A percentile compares a stretch with the other conserved stretches of the same genome.
Evolutionary conservation across 2,888 invertebrate species (phyloP).

Genomic region (Anagyrus pseudococci): DNA sequence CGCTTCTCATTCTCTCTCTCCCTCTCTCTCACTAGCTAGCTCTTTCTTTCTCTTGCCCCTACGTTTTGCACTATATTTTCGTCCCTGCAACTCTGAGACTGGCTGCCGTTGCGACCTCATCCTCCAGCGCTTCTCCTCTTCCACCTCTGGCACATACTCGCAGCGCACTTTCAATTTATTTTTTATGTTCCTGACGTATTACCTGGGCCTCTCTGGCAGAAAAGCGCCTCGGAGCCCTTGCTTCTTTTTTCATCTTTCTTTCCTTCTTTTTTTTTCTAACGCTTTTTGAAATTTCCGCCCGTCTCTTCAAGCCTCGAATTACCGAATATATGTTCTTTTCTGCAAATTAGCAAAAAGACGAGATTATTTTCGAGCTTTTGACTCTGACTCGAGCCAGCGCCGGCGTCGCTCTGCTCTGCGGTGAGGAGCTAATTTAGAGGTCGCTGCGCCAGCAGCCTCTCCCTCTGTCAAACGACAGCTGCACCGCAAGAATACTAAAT

Average conservation of each 20-base stretch:
- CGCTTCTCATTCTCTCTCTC: conserved; percentile 30
- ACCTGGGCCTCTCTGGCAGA: conserved; percentile 22
- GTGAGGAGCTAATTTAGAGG: neutral
- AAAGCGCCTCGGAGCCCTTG: conserved; percentile 1
- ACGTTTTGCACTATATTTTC: conserved; percentile 26
- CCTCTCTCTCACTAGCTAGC: too few relatives aligned
- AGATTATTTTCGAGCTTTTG: conserved; percentile 12
- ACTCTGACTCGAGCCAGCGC: neutral
- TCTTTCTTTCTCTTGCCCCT: too few relatives aligned
- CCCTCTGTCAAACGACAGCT: too few relatives aligned
- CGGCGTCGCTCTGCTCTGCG: too few relatives aligned
- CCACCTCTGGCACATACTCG: conserved; percentile 14
- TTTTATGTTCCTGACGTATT: conserved; percentile 45
- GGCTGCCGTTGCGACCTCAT: too few relatives aligned
- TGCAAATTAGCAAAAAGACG: conserved; percentile 15
- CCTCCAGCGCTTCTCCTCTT: neutral
- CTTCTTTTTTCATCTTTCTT: conserved; percentile 16
- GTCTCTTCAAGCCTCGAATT: conserved; percentile 7
- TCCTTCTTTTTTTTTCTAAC: conserved; percentile 5
- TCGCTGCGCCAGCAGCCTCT: neutral
- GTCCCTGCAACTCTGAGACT: too few relatives aligned
- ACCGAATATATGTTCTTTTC: conserved; percentile 5
- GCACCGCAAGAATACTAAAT: conserved; percentile 7
- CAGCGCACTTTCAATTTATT: conserved; percentile 48
- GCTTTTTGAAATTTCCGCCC: neutral